Percentiles rank a stretch among this genome's conserved stretches.
Conservation (phyloP, 2,113 vertebrate genomes). For the Pseudonaja textilis region DNA sequence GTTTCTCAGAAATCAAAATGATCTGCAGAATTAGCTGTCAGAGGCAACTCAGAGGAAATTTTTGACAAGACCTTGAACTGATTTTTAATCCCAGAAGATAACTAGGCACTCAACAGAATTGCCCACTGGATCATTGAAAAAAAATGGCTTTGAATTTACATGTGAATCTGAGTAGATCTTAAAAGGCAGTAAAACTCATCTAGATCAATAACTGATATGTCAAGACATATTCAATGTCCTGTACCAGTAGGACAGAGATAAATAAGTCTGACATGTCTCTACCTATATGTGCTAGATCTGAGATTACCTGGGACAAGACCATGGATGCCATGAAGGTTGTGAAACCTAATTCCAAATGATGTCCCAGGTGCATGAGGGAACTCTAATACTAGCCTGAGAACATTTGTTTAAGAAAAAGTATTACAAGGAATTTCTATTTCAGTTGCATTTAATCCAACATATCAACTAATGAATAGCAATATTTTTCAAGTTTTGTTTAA, state of each 20-base stretch:
- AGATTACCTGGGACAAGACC: background rate
- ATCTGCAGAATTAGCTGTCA: background rate
- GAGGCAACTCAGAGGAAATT: background rate
- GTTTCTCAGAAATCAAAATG: background rate
- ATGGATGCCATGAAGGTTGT: background rate
- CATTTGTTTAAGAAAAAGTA: background rate
- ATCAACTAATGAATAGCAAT: background rate
- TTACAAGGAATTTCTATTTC: background rate
- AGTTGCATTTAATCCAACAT: background rate
- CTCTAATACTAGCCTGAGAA: background rate
- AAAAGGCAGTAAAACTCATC: background rate
- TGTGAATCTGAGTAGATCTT: background rate
- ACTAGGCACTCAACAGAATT: background rate
- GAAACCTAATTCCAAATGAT: background rate
- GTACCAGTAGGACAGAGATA: background rate
- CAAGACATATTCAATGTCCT: background rate
- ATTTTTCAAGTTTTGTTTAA: background rate
- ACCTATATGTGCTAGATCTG: background rate
- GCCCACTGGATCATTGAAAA: background rate
- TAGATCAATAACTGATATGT: background rate
- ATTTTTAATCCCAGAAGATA: background rate
- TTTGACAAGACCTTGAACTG: background rate
- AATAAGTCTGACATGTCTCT: background rate
- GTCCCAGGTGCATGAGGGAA: background rate
- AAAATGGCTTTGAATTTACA: background rate